Evolutionary conservation across 30 jellyfish, hydroid and myxozoan species (phyloP), one percentile per base, ranked within the genome.

Genomic region (Morbakka virulenta): DNA sequence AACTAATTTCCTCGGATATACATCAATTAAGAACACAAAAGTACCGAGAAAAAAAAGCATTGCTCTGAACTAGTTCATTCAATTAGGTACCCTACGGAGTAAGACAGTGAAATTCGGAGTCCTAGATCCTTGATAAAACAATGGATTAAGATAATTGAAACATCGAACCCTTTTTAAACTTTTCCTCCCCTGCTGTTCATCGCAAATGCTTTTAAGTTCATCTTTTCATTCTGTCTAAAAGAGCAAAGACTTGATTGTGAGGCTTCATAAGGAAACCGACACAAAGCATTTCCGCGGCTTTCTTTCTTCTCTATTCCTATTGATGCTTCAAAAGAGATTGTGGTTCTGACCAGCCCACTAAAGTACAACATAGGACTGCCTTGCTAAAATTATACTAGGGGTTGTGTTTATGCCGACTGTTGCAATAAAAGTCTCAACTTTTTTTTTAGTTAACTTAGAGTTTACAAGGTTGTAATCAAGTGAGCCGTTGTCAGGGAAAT

Each of bases 21-120:
- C 74, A 77, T 81, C 95, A 83, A 83, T 83, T 83, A 83, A 83
- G 78, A 69, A 71, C 85, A 83, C 95, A 83, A 83, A 83, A 83
- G 95, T 52, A 34, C 95, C 95, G 95, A 84, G 95, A 85, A 65
- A 31, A n/a, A 49, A 71, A 50, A 72, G 94, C 71, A 84, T 79
- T 82, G 72, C 74, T 84, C 87, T 35, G 82, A 74, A 64, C 67
- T 82, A 83, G 61, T 82, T 83, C 95, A 72, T 83, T 76, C 64
- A 83, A 83, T 83, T 70, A 74, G 34, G 74, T 72, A 77, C 73
- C 95, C 95, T 85, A 83, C 95, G 73, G 95, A 57, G 86, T 62
- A 83, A 83, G 95, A 83, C 87, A 72, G 95, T 83, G 72, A 83
- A 41, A 41, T 41, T 41, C 57, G 57, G 57, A 41, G 13, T 41